Evolutionary conservation across 2,888 invertebrate genomes (phyloP).

Genomic region (Rhabditoides inermis): DNA sequence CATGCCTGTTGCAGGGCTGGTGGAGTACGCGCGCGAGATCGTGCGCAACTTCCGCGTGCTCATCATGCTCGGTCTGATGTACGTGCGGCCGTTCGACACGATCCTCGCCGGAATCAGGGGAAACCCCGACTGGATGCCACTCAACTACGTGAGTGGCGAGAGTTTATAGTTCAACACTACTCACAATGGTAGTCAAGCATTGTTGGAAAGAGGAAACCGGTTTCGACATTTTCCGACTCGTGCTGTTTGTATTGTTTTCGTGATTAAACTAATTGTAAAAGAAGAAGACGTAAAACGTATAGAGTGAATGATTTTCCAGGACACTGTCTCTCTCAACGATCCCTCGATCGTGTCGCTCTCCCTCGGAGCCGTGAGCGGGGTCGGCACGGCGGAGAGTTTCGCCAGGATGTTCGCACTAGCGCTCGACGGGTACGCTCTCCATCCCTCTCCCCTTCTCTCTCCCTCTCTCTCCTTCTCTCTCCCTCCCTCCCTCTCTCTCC

Average conservation of each 20-base stretch:
- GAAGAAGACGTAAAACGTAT: background rate
- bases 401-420: constrained; percentile 36
- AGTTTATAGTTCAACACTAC: background rate
- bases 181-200: too few relatives aligned
- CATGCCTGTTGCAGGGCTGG: too few relatives aligned
- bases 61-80: constrained; percentile 24
- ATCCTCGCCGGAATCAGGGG: constrained; percentile 23
- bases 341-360: constrained; percentile 31
- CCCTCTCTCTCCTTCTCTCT: background rate
- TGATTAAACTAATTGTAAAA: background rate
- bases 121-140: constrained; percentile 36
- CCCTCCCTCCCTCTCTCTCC: constrained; percentile 2
- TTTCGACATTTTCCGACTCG: background rate
- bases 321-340: constrained; percentile 36
- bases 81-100: constrained; percentile 26
- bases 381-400: constrained; percentile 28
- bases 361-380: constrained; percentile 37
- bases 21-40: too few relatives aligned
- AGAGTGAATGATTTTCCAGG: constrained; percentile 12
- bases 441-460: background rate
- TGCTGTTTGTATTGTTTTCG: background rate
- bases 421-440: too few relatives aligned
- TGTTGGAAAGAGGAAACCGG: background rate
- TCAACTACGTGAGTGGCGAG: constrained; percentile 23
- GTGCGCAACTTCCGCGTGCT: too few relatives aligned